These are phyloP conservation scores for Empidonax traillii DNA, from an alignment of 2,113 vertebrate genomes.

Conservation along the genomic window DNA sequence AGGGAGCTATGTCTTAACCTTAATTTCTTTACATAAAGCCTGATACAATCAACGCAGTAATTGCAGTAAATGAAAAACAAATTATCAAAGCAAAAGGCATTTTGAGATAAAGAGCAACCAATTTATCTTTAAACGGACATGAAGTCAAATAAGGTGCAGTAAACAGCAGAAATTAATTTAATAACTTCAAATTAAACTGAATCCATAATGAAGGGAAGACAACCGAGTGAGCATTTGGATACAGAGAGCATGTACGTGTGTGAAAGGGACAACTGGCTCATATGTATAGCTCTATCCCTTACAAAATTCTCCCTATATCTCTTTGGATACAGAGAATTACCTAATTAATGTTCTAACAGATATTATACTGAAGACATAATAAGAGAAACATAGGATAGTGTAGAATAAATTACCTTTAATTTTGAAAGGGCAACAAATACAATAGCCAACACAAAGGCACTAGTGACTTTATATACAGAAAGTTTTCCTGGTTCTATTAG, in stretches of 20 bases:
- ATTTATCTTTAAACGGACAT: neutral
- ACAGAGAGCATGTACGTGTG: neutral
- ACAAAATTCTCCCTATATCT: neutral
- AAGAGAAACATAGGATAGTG: neutral
- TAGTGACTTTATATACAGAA: too few relatives aligned
- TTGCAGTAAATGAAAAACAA: neutral
- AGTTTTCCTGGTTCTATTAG: neutral
- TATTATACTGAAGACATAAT: neutral
- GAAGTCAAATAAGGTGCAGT: neutral
- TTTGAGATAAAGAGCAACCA: neutral
- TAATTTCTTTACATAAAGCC: neutral
- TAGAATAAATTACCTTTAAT: neutral
- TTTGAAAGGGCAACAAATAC: neutral
- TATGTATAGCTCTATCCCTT: neutral
- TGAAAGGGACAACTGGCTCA: neutral
- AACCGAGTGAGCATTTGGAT: neutral
- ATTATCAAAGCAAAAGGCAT: neutral
- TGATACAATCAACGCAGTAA: neutral
- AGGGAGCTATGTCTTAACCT: neutral
- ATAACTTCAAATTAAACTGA: neutral
- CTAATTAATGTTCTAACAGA: neutral
- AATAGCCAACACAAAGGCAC: neutral
- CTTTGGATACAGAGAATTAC: neutral
- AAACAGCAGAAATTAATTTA: constrained; percentile 1
- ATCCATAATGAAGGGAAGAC: neutral